Evolutionary conservation across 1,140 invertebrate species (phyloP).

Genomic region (Zophobas atratus): DNA sequence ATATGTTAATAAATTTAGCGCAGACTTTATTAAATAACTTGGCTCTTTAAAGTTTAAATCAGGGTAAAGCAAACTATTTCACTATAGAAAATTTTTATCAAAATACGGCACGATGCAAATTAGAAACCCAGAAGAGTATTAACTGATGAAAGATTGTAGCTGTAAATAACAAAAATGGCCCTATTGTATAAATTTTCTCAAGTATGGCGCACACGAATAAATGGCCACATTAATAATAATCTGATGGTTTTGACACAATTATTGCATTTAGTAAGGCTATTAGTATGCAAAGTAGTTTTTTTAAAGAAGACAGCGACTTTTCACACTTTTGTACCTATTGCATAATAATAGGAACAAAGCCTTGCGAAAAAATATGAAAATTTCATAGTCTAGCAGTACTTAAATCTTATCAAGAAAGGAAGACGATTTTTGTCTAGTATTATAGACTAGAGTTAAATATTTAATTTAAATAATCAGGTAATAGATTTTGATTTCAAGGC

Average conservation of each 20-base stretch:
- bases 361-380: no score
- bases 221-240: background rate
- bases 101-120: background rate
- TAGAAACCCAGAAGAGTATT: slow-evolving; percentile 3
- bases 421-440: no score
- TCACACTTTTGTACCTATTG: no score
- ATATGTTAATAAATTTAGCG: slow-evolving; percentile 31
- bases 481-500: no score
- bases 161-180: background rate
- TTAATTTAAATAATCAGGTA: no score
- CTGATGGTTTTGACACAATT: background rate
- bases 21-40: slow-evolving; percentile 10
- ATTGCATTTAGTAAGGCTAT: no score
- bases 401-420: no score
- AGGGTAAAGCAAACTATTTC: slow-evolving; percentile 2
- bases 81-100: background rate
- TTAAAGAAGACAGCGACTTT: no score
- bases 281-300: no score
- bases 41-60: slow-evolving; percentile 37
- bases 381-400: no score
- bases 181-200: slow-evolving; percentile 13
- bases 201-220: background rate
- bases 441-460: no score
- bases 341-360: no score
- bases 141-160: background rate